Conservation (phyloP, 30 jellyfish, hydroid and myxozoan species). For the Turritopsis rubra region DNA sequence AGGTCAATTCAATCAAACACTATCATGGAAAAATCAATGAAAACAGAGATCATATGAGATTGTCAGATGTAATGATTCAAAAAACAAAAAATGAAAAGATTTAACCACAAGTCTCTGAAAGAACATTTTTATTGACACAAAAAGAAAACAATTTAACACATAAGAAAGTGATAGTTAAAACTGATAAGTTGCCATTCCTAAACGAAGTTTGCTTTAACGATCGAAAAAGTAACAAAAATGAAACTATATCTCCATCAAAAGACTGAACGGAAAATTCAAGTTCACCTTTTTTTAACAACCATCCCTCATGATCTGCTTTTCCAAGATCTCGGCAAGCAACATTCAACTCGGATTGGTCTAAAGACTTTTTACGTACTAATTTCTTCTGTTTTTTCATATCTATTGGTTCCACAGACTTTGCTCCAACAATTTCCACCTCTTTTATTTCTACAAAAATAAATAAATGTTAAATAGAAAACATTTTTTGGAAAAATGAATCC, state of each 20-base stretch:
- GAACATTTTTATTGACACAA: background rate
- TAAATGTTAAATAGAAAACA: background rate
- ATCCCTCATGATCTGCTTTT: constrained; percentile 86
- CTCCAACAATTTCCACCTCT: constrained; percentile 88
- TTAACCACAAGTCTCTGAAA: background rate
- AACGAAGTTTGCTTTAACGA: too few species aligned
- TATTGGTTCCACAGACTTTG: constrained; percentile 62
- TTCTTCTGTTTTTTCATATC: constrained; percentile 49
- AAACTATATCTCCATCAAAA: background rate
- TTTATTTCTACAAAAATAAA: constrained; percentile 39
- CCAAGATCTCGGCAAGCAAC: constrained; percentile 82
- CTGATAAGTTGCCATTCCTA: too few species aligned
- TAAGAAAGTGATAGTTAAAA: background rate
- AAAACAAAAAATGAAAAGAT: too few species aligned
- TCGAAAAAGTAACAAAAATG: background rate
- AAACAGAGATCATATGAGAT: background rate
- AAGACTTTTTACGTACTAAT: constrained; percentile 56
- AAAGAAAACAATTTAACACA: too few species aligned
- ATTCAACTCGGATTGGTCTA: constrained; percentile 68
- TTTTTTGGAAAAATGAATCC: background rate
- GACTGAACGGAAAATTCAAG: too few species aligned
- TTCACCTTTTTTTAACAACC: constrained; percentile 80
- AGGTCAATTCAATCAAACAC: too few species aligned
- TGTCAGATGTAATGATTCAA: background rate
- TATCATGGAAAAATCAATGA: too few species aligned